Percentiles rank a stretch among this genome's conserved stretches.
Evolutionary conservation across 2,113 vertebrate species (phyloP).

Genomic region (Lepidothrix coronata): DNA sequence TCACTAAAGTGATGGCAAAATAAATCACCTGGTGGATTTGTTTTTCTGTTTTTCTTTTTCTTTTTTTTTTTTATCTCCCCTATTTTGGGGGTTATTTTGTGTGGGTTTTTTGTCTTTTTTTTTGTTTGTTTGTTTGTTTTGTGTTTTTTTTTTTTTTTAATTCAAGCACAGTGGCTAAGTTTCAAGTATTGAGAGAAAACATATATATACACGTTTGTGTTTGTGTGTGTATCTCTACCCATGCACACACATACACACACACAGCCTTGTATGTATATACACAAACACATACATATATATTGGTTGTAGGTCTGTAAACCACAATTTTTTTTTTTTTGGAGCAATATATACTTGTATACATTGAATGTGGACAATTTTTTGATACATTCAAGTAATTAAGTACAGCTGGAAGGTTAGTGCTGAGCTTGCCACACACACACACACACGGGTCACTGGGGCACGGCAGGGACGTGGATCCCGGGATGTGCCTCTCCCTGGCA

Average conservation of each 20-base stretch:
- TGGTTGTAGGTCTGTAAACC: conserved; percentile 47
- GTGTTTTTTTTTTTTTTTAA: neutral
- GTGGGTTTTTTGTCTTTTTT: neutral
- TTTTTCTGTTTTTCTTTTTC: fast-evolving
- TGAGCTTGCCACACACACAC: neutral
- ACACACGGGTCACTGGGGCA: neutral
- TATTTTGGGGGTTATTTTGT: neutral
- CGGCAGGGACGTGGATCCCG: neutral
- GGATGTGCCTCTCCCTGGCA: neutral
- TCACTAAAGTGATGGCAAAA: conserved; percentile 36
- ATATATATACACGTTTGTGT: conserved; percentile 42
- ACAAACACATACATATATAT: conserved; percentile 51
- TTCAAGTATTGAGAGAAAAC: conserved; percentile 77
- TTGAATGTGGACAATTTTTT: neutral
- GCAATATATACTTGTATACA: conserved; percentile 5
- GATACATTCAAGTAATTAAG: conserved; percentile 61
- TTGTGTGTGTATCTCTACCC: neutral
- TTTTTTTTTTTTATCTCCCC: fast-evolving
- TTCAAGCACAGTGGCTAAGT: conserved; percentile 71
- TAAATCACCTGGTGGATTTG: neutral
- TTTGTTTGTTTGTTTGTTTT: neutral
- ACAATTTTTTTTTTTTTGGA: neutral
- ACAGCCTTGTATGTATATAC: conserved; percentile 17
- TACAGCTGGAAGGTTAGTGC: conserved; percentile 25
- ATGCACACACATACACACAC: neutral